Percentiles rank a stretch among this genome's conserved stretches.
Evolutionary conservation across 2,888 invertebrate genomes (phyloP).

Genomic region (Cremastobaeus sp.): DNA sequence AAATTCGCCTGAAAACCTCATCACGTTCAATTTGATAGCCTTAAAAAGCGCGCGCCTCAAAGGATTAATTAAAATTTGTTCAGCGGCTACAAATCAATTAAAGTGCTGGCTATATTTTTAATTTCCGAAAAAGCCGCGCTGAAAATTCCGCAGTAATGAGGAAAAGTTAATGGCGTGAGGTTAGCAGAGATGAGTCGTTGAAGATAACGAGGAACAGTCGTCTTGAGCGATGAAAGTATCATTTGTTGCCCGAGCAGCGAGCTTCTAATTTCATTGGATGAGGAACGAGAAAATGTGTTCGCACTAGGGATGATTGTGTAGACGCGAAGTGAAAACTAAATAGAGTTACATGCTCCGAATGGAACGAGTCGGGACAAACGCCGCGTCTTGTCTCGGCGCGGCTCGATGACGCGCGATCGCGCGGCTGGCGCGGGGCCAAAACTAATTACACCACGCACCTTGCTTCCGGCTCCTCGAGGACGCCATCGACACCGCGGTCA

Average conservation of each 20-base stretch:
- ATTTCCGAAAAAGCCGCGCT: too few relatives aligned
- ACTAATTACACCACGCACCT: slow-evolving; percentile 65
- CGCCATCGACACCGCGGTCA: slow-evolving; percentile 39
- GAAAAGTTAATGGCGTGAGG: too few relatives aligned
- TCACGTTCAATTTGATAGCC: too few relatives aligned
- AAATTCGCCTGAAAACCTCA: too few relatives aligned
- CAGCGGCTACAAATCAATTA: too few relatives aligned
- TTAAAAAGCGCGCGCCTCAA: too few relatives aligned
- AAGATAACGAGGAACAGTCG: not conserved
- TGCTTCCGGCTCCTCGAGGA: slow-evolving; percentile 42
- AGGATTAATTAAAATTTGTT: too few relatives aligned
- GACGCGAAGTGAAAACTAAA: slow-evolving; percentile 49
- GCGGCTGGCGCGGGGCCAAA: slow-evolving; percentile 67
- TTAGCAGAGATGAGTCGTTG: not conserved
- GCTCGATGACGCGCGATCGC: slow-evolving; percentile 65
- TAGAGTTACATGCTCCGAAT: slow-evolving; percentile 49
- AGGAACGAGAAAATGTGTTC: slow-evolving; percentile 31
- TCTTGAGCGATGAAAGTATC: slow-evolving; percentile 12
- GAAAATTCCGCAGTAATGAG: too few relatives aligned
- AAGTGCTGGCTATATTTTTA: too few relatives aligned
- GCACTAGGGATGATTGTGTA: slow-evolving; percentile 28
- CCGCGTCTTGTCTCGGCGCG: slow-evolving; percentile 64
- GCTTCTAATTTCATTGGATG: slow-evolving; percentile 29
- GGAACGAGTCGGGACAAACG: slow-evolving; percentile 56
- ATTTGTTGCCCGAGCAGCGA: slow-evolving; percentile 33